Conservation (phyloP, 2,113 vertebrate species). For the Myiozetetes cayanensis region DNA sequence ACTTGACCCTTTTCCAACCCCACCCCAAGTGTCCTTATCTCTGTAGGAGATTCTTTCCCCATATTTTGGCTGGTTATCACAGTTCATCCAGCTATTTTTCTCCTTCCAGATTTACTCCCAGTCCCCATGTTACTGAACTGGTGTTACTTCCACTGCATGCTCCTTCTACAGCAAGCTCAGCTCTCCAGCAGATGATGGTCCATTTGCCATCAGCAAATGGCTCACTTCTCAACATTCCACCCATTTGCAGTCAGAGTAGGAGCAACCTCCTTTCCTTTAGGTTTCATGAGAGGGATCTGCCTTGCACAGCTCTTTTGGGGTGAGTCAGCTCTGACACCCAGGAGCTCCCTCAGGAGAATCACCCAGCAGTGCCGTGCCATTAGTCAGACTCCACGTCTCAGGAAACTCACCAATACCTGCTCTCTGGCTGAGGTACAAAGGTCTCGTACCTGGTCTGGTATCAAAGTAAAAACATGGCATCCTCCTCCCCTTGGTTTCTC, state of each 20-base stretch:
- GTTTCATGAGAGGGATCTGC: neutral
- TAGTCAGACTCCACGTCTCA: neutral
- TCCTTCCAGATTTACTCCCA: neutral
- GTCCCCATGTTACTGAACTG: neutral
- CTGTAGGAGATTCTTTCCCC: neutral
- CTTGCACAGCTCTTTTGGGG: neutral
- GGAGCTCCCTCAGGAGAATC: neutral
- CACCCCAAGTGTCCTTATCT: neutral
- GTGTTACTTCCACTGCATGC: neutral
- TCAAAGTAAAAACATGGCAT: constrained; percentile 78
- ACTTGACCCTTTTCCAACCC: neutral
- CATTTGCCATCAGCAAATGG: neutral
- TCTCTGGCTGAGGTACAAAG: neutral
- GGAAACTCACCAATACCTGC: neutral
- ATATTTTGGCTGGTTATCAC: neutral
- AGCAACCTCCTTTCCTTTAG: neutral
- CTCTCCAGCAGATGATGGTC: neutral
- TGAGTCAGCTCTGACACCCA: neutral
- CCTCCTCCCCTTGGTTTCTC: constrained; percentile 10
- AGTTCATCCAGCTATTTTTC: neutral
- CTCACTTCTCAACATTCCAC: neutral
- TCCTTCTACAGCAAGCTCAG: neutral
- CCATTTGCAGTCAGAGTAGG: neutral
- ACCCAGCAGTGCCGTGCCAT: neutral
- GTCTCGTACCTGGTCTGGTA: constrained; percentile 69